These are phyloP conservation scores for Micropoecilia bifurca DNA, from an alignment of 2,797 vertebrate genomes.

Conservation along the genomic window DNA sequence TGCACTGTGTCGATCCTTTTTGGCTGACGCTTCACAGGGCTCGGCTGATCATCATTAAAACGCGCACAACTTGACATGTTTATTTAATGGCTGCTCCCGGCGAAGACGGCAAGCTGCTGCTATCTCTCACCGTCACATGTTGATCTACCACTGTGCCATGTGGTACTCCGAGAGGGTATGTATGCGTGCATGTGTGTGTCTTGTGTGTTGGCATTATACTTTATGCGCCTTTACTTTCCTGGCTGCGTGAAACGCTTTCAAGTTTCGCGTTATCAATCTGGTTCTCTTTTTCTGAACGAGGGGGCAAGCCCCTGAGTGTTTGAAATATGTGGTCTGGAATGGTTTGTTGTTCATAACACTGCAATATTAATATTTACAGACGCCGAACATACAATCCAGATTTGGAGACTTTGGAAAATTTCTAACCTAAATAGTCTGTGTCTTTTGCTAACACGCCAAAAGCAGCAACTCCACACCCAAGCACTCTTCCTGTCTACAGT, in stretches of 20 bases:
- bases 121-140: constrained; percentile 79
- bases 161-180: constrained; percentile 49
- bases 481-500: constrained; percentile 50
- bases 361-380: constrained; percentile 50
- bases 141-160: constrained; percentile 77
- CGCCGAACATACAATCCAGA: constrained; percentile 32
- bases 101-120: constrained; percentile 81
- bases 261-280: constrained; percentile 3
- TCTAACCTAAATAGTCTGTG: constrained; percentile 56
- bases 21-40: constrained; percentile 79
- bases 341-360: constrained; percentile 40
- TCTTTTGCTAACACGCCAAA: constrained; percentile 48
- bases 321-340: constrained; percentile 45
- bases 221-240: constrained; percentile 51
- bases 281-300: constrained; percentile 15
- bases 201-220: constrained; percentile 52
- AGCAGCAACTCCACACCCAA: constrained; percentile 39
- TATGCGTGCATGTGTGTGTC: constrained; percentile 21
- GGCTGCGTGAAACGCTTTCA: constrained; percentile 18
- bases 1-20: constrained; percentile 78
- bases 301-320: constrained; percentile 43
- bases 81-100: constrained; percentile 84
- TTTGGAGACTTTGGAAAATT: constrained; percentile 44
- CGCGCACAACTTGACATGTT: constrained; percentile 83
- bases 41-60: constrained; percentile 83